A percentile compares a stretch with the other conserved stretches of the same genome.
These are phyloP conservation scores for Desmophyllum pertusum DNA, from an alignment of 92 coral and sea anemone genomes.

Conservation along the genomic window DNA sequence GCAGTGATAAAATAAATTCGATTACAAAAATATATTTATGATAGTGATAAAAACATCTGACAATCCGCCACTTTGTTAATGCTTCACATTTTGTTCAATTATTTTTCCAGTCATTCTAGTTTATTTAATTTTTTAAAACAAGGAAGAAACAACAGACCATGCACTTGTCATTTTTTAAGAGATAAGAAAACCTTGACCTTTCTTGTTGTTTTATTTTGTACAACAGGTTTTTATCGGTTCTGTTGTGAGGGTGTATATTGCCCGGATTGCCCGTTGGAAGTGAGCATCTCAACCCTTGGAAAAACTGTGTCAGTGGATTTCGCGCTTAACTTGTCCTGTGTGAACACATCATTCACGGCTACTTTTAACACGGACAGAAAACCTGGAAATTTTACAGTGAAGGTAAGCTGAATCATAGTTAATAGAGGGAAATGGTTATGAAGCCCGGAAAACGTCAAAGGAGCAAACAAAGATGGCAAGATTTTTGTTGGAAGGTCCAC, in stretches of 20 bases:
- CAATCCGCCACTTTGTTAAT: not conserved
- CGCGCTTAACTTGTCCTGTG: conserved; percentile 41
- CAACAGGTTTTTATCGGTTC: conserved; percentile 31
- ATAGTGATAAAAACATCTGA: too few species aligned
- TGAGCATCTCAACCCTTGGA: conserved; percentile 34
- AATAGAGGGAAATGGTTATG: too few species aligned
- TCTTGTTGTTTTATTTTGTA: not conserved
- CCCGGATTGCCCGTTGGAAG: conserved; percentile 55
- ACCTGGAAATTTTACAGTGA: conserved; percentile 56
- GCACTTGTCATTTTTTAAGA: not conserved
- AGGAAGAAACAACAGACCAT: too few species aligned
- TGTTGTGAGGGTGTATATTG: conserved; percentile 73
- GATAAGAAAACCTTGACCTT: not conserved
- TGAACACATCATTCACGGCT: conserved; percentile 31
- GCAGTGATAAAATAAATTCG: too few species aligned
- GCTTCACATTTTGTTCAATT: not conserved
- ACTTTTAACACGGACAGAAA: conserved; percentile 26
- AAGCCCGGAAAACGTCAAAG: too few species aligned
- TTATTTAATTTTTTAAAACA: not conserved
- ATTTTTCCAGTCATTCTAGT: not conserved
- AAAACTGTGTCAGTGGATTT: conserved; percentile 26
- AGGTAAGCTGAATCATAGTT: conserved; percentile 43
- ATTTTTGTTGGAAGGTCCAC: too few species aligned
- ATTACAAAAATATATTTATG: too few species aligned
- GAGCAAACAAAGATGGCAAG: too few species aligned